phyloP scores from a whole-genome alignment of 2,797 vertebrate genomes.

The Crax fasciolata region DNA sequence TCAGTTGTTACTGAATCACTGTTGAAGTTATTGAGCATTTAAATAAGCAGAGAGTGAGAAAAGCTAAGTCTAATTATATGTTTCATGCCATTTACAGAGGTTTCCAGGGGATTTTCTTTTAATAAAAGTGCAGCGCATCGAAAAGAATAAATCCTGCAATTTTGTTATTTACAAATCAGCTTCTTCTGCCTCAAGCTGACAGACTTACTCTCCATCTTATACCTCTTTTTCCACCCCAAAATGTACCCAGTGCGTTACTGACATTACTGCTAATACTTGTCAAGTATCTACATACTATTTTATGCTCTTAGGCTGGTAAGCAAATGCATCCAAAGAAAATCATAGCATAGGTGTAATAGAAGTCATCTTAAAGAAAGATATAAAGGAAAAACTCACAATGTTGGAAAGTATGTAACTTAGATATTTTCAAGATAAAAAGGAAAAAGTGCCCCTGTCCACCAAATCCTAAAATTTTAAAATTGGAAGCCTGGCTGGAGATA shows the following conservation, averaged over 20 bases:
- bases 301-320: neutral
- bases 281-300: neutral
- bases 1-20: constrained; percentile 67
- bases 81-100: constrained; percentile 67
- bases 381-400: fast-evolving
- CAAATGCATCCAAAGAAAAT: constrained; percentile 2
- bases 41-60: constrained; percentile 63
- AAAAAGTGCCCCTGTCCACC: neutral
- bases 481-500: neutral
- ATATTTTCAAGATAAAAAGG: constrained; percentile 13
- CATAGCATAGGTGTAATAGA: neutral
- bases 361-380: neutral
- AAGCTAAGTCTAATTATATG: constrained; percentile 64
- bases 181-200: neutral
- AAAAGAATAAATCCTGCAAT: constrained; percentile 69
- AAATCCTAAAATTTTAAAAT: neutral
- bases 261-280: neutral
- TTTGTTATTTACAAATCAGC: constrained; percentile 69
- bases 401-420: neutral
- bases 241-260: neutral
- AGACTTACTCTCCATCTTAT: constrained; percentile 44
- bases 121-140: constrained; percentile 65
- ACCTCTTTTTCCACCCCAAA: constrained; percentile 27
- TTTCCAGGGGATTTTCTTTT: constrained; percentile 72
- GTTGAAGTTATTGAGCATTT: constrained; percentile 59